phyloP scores from a whole-genome alignment of 2,113 vertebrate genomes.

The Parotia lawesii region DNA sequence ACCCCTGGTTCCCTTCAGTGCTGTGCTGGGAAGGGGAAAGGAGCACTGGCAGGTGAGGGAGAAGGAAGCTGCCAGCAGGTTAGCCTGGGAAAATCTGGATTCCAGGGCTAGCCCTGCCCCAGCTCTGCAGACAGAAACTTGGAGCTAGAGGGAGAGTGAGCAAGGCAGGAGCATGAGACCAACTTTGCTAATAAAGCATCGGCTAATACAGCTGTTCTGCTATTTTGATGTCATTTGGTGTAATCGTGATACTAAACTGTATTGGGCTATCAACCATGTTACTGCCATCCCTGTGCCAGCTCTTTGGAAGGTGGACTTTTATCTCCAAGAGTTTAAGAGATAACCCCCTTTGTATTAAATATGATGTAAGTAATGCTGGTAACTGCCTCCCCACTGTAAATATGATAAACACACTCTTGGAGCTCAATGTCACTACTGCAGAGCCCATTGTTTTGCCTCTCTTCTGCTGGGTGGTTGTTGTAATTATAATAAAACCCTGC shows the following conservation, averaged over 20 bases:
- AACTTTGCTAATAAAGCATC: neutral
- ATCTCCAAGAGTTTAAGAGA: neutral
- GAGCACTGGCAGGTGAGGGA: neutral
- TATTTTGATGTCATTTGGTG: neutral
- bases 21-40: neutral
- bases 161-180: neutral
- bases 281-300: neutral
- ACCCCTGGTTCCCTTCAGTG: neutral
- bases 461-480: neutral
- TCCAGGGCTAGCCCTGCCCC: neutral
- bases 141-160: neutral
- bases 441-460: neutral
- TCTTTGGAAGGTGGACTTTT: neutral
- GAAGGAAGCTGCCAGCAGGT: neutral
- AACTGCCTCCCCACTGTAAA: neutral
- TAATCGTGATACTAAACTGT: neutral
- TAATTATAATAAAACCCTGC: neutral
- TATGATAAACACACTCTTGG: neutral
- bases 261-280: rapidly evolving
- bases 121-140: neutral
- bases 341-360: neutral
- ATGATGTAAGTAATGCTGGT: neutral
- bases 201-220: neutral
- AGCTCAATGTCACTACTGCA: neutral
- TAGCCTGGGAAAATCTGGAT: neutral